A percentile compares a stretch with the other conserved stretches of the same genome.
phyloP scores from a whole-genome alignment of 2,888 invertebrate genomes.

The Trypoxylon attenuatum region DNA sequence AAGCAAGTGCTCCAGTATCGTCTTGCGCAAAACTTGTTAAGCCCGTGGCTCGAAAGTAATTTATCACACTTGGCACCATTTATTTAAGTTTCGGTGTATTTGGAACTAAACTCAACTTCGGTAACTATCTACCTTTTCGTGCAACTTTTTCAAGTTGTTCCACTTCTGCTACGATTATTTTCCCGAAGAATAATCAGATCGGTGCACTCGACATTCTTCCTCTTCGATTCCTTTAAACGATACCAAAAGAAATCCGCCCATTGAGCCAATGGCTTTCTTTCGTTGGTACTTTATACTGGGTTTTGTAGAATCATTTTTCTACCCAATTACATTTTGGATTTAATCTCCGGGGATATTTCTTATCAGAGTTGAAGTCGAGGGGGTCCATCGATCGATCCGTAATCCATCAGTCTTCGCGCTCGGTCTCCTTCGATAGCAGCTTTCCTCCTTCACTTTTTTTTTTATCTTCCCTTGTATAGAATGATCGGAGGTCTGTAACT shows the following conservation, averaged over 20 bases:
- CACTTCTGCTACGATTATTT: neutral
- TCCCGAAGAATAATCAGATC: neutral
- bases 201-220: neutral
- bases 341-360: conserved; percentile 43
- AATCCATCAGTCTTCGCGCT: conserved; percentile 46
- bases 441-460: conserved; percentile 24
- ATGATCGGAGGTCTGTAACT: conserved; percentile 11
- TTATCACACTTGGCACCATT: neutral
- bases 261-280: too few species aligned
- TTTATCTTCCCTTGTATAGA: conserved; percentile 14
- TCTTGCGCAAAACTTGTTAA: neutral
- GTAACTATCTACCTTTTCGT: neutral
- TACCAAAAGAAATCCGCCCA: too few species aligned
- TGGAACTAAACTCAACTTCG: neutral
- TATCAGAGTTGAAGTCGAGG: conserved; percentile 4
- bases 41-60: neutral
- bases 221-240: too few species aligned
- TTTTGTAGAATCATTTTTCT: conserved; percentile 33
- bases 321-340: conserved; percentile 45
- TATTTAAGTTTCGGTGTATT: conserved; percentile 1
- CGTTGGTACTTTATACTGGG: neutral
- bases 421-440: conserved; percentile 5
- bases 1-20: neutral
- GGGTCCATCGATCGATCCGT: too few species aligned
- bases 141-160: neutral